Percentiles rank a stretch among this genome's conserved stretches.
phyloP scores from a whole-genome alignment of 2,888 invertebrate species.

The Leucozona laternaria region DNA sequence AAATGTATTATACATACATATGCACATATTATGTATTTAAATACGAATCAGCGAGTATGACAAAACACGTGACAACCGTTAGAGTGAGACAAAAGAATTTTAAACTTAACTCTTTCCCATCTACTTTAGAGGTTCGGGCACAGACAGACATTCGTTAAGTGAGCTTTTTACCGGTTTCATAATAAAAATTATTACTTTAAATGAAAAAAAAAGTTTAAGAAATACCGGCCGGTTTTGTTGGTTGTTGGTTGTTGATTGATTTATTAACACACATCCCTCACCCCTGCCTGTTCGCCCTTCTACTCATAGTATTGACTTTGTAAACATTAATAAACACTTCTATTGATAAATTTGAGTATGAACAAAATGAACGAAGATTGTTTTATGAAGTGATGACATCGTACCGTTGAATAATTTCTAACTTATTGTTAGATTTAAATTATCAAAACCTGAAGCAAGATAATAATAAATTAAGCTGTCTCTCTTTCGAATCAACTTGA shows the following conservation, averaged over 20 bases:
- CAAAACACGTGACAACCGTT: slow-evolving; percentile 46
- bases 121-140: not conserved
- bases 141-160: slow-evolving; percentile 27
- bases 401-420: slow-evolving; percentile 12
- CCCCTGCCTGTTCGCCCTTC: not conserved
- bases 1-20: not conserved
- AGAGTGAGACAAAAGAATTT: slow-evolving; percentile 21
- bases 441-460: not conserved
- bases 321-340: not conserved
- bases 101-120: not conserved
- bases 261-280: not conserved
- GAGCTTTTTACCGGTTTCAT: slow-evolving; percentile 27
- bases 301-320: not conserved
- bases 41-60: slow-evolving; percentile 30
- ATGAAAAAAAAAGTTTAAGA: slow-evolving; percentile 4
- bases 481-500: slow-evolving; percentile 19
- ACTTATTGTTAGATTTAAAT: not conserved
- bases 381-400: slow-evolving; percentile 27
- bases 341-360: not conserved
- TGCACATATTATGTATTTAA: not conserved
- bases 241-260: not conserved
- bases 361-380: not conserved
- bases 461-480: not conserved
- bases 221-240: slow-evolving; percentile 18
- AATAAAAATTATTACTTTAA: not conserved